Percentiles rank a stretch among this genome's conserved stretches.
Evolutionary conservation across 2,113 vertebrate species (phyloP).

Genomic region (Isurus oxyrinchus): DNA sequence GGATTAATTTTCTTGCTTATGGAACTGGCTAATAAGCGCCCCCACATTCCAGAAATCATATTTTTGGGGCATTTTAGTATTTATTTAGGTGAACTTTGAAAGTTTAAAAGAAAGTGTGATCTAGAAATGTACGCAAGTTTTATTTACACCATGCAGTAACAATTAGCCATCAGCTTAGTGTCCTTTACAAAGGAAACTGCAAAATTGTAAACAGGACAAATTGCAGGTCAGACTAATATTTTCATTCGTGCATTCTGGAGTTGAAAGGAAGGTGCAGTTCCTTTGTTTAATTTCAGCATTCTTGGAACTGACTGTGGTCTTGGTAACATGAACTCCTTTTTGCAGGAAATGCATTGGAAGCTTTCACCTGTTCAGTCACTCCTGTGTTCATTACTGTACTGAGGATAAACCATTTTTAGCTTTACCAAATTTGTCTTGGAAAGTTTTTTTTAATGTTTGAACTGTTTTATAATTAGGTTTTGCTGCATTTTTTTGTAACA

Average conservation of each 20-base stretch:
- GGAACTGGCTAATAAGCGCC: not conserved
- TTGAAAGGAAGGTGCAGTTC: not conserved
- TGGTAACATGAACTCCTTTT: not conserved
- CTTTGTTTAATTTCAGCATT: not conserved
- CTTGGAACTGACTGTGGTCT: not conserved
- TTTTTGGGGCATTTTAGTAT: not conserved
- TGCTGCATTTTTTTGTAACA: constrained; percentile 44
- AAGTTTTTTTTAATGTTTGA: not conserved
- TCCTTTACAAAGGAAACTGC: not conserved
- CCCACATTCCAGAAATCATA: not conserved
- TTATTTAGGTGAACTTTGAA: not conserved
- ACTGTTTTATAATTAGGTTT: not conserved
- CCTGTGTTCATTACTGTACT: not conserved
- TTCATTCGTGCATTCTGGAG: not conserved
- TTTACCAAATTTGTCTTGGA: not conserved
- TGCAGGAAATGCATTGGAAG: not conserved
- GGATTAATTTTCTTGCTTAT: not conserved
- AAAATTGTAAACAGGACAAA: not conserved
- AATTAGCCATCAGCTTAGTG: not conserved
- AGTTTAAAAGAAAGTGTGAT: not conserved
- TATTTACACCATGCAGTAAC: not conserved
- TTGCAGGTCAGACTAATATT: not conserved
- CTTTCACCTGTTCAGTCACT: not conserved
- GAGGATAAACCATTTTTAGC: not conserved
- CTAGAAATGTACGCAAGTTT: not conserved